These are phyloP conservation scores for Eubucco bourcierii DNA, from an alignment of 2,113 vertebrate genomes.

Conservation along the genomic window DNA sequence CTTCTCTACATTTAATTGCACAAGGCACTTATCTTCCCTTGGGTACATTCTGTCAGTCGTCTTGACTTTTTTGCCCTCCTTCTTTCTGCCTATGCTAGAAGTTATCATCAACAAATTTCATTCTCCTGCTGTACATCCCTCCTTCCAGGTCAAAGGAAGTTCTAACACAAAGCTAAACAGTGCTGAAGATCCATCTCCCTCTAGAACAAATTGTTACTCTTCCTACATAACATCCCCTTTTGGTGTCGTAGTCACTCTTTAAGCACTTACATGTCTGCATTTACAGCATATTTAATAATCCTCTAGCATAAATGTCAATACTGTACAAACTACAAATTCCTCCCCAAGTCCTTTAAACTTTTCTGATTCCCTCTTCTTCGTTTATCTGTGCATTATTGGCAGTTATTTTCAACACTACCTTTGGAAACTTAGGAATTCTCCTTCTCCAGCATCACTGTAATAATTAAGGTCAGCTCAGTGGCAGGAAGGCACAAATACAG, in stretches of 20 bases:
- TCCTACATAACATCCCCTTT: background rate
- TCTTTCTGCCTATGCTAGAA: background rate
- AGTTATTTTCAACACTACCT: background rate
- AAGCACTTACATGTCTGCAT: background rate
- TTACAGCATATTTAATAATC: background rate
- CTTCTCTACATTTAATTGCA: slow-evolving; percentile 56
- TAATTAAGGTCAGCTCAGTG: background rate
- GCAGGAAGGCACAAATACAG: background rate
- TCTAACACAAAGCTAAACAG: background rate
- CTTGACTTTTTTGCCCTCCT: slow-evolving; percentile 12
- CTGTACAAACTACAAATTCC: background rate
- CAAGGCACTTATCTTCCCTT: slow-evolving; percentile 23
- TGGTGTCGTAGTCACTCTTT: background rate
- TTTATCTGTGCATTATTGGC: background rate
- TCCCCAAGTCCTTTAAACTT: background rate
- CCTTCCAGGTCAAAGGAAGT: background rate
- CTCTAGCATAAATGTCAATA: background rate
- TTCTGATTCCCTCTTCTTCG: background rate
- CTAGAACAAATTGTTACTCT: background rate
- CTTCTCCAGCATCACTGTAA: background rate
- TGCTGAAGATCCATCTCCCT: background rate
- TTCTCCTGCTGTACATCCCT: background rate
- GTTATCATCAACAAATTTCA: background rate
- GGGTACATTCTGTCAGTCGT: background rate
- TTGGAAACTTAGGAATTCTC: background rate